phyloP scores from a whole-genome alignment of 2,888 invertebrate species.

The Lampropteryx suffumata region DNA sequence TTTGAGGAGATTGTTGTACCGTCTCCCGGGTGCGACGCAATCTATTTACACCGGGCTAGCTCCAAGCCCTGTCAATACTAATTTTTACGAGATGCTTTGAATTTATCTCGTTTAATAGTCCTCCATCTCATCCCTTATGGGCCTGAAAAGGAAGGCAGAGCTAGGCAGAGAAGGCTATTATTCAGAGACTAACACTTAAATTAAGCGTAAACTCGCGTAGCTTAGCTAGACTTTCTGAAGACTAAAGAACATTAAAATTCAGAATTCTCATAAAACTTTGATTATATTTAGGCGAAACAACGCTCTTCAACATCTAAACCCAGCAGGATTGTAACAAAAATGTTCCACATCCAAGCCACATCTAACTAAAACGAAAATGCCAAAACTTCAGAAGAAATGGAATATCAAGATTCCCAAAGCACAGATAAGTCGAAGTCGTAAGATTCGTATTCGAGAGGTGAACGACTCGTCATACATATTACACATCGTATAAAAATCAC shows the following conservation, averaged over 20 bases:
- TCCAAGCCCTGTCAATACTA: slow-evolving; percentile 43
- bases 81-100: slow-evolving; percentile 43
- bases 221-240: background rate
- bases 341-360: background rate
- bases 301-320: background rate
- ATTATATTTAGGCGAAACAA: slow-evolving; percentile 2
- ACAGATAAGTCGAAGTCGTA: slow-evolving; percentile 8
- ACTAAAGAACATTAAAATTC: slow-evolving; percentile 4
- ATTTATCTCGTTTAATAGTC: too few relatives aligned
- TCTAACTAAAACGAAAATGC: slow-evolving; percentile 1
- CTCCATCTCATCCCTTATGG: slow-evolving; percentile 14
- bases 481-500: slow-evolving; percentile 42
- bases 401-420: slow-evolving; percentile 11
- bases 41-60: slow-evolving; percentile 38
- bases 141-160: background rate
- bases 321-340: slow-evolving; percentile 8
- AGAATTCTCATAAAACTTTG: slow-evolving; percentile 5
- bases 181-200: too few relatives aligned
- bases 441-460: slow-evolving; percentile 34
- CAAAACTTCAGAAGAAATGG: slow-evolving; percentile 1
- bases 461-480: slow-evolving; percentile 43
- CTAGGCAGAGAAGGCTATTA: too few relatives aligned
- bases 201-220: too few relatives aligned
- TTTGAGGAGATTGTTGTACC: slow-evolving; percentile 54
- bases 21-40: slow-evolving; percentile 44